Evolutionary conservation across 2,797 vertebrate genomes (phyloP).

Genomic region (Tapera naevia): DNA sequence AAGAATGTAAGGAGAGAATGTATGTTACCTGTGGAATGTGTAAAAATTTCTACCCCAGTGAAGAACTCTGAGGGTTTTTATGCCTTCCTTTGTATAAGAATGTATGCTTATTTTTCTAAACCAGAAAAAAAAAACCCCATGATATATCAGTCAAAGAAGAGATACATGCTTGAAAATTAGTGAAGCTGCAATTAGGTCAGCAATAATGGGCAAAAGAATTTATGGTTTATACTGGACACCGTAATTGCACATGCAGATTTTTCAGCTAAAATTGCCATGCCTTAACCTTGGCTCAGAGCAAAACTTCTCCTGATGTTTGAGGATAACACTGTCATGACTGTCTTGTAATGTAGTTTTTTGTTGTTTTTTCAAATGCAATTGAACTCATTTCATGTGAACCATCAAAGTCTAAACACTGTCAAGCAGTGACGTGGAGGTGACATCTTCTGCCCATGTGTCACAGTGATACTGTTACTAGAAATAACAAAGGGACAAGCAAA

Average conservation of each 20-base stretch:
- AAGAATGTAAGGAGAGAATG: not conserved
- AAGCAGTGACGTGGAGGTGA: not conserved
- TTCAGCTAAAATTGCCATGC: not conserved
- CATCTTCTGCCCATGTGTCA: not conserved
- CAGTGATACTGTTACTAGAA: not conserved
- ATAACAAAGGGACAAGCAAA: not conserved
- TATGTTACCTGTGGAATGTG: not conserved
- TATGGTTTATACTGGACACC: not conserved
- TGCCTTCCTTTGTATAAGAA: not conserved
- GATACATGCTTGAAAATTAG: slow-evolving; percentile 37
- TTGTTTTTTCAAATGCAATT: not conserved
- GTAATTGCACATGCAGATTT: slow-evolving; percentile 13
- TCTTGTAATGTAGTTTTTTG: not conserved
- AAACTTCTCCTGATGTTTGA: not conserved
- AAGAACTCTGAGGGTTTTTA: not conserved
- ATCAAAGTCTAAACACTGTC: not conserved
- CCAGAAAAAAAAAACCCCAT: not conserved
- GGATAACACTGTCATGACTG: not conserved
- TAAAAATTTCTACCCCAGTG: not conserved
- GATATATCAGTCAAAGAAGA: not conserved
- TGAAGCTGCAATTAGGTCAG: not conserved
- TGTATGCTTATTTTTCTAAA: not conserved
- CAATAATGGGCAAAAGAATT: not conserved
- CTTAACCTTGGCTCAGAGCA: slow-evolving; percentile 21
- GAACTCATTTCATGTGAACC: not conserved